A percentile compares a stretch with the other conserved stretches of the same genome.
These are phyloP conservation scores for Urocyon cinereoargenteus DNA, from an alignment of 2,797 vertebrate species.

Conservation along the genomic window DNA sequence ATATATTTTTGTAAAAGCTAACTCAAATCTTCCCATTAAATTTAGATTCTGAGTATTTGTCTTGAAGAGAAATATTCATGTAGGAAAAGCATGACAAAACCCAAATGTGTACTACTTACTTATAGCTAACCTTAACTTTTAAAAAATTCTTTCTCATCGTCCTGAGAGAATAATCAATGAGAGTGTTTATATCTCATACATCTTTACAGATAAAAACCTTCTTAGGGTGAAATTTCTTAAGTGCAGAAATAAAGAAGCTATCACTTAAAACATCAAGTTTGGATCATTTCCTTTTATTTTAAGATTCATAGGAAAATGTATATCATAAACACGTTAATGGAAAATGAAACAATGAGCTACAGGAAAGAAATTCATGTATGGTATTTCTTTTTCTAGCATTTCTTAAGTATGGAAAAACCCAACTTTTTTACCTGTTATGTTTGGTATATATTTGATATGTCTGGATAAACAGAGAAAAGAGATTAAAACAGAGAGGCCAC, in stretches of 20 bases:
- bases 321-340: not conserved
- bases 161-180: not conserved
- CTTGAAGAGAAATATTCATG: not conserved
- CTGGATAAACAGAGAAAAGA: not conserved
- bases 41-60: not conserved
- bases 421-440: not conserved
- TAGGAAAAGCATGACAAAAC: not conserved
- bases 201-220: not conserved
- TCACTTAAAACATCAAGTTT: not conserved
- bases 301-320: not conserved
- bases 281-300: not conserved
- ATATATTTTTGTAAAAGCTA: not conserved
- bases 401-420: not conserved
- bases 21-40: not conserved
- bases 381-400: not conserved
- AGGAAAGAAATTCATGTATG: not conserved
- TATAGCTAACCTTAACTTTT: not conserved
- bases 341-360: not conserved
- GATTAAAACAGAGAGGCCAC: not conserved
- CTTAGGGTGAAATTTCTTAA: not conserved
- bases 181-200: not conserved
- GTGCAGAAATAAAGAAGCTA: not conserved
- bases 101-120: not conserved
- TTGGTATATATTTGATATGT: not conserved
- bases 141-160: not conserved